A percentile compares a stretch with the other conserved stretches of the same genome.
These are phyloP conservation scores for Tenthredo mesomela DNA, from an alignment of 2,888 invertebrate genomes.

Conservation along the genomic window DNA sequence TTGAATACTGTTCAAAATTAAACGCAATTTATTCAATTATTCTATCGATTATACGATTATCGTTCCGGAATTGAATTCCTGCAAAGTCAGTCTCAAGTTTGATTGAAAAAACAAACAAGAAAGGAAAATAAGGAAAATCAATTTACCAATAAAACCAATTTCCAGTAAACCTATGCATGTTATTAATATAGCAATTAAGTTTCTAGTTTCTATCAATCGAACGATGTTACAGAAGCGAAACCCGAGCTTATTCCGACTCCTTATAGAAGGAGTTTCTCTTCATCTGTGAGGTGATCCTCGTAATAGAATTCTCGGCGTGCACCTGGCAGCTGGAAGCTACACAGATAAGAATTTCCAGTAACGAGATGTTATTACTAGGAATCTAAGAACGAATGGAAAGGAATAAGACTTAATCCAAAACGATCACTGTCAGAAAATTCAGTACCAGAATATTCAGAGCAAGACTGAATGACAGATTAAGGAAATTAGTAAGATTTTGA, in stretches of 20 bases:
- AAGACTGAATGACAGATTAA: background rate
- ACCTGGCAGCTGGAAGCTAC: background rate
- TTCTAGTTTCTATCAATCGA: conserved; percentile 1
- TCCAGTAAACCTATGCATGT: background rate
- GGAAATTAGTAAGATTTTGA: background rate
- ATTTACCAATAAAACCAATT: background rate
- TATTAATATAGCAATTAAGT: background rate
- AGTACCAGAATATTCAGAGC: background rate
- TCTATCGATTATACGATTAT: background rate
- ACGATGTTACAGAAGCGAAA: background rate
- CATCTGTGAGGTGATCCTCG: conserved; percentile 13
- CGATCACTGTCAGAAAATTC: background rate
- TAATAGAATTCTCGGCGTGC: conserved; percentile 24
- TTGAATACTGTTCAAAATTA: conserved; percentile 11
- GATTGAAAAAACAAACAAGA: background rate
- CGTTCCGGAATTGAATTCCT: background rate
- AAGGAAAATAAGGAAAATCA: background rate
- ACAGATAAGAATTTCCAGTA: conserved; percentile 12
- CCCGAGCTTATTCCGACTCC: background rate
- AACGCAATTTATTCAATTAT: conserved; percentile 14
- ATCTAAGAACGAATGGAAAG: background rate
- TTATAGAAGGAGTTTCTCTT: conserved; percentile 24
- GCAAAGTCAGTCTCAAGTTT: background rate
- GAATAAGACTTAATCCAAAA: background rate
- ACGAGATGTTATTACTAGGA: conserved; percentile 1